Conservation (phyloP, 2,888 invertebrate genomes). For the Willowsia nigromaculata region DNA sequence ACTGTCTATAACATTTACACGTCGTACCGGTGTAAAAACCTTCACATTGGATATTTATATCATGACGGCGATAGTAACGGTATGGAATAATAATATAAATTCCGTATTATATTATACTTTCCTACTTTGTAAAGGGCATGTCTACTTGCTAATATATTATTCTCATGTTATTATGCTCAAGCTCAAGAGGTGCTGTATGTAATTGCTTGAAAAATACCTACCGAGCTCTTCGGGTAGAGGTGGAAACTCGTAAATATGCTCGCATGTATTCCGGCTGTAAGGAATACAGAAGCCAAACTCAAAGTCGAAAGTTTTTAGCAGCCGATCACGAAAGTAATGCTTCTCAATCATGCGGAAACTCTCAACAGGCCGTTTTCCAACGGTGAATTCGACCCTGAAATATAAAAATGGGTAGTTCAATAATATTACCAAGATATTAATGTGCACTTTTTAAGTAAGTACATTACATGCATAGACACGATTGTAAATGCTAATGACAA, state of each 20-base stretch:
- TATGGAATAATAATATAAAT: neutral
- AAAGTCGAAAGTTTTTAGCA: conserved; percentile 98
- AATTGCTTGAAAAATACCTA: conserved; percentile 82
- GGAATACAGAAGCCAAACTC: conserved; percentile 99
- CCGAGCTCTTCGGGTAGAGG: conserved; percentile 91
- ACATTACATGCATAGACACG: too few species aligned
- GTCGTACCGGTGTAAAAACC: neutral
- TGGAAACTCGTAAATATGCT: conserved; percentile 99
- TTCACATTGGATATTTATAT: neutral
- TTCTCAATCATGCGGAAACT: conserved; percentile 99
- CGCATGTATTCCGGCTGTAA: conserved; percentile 97
- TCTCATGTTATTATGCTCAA: neutral
- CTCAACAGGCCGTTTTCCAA: conserved; percentile 94
- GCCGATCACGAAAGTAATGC: conserved; percentile 95
- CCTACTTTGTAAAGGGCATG: neutral
- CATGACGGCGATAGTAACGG: neutral
- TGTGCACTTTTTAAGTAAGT: neutral
- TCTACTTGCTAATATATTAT: neutral
- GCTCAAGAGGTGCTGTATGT: neutral
- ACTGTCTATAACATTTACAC: neutral
- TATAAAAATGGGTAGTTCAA: neutral
- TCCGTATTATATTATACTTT: neutral
- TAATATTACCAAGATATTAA: neutral
- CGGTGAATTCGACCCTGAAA: conserved; percentile 95
- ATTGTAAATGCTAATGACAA: too few species aligned